Conservation (phyloP, 2,113 vertebrate species). For the Oreochromis aureus region DNA sequence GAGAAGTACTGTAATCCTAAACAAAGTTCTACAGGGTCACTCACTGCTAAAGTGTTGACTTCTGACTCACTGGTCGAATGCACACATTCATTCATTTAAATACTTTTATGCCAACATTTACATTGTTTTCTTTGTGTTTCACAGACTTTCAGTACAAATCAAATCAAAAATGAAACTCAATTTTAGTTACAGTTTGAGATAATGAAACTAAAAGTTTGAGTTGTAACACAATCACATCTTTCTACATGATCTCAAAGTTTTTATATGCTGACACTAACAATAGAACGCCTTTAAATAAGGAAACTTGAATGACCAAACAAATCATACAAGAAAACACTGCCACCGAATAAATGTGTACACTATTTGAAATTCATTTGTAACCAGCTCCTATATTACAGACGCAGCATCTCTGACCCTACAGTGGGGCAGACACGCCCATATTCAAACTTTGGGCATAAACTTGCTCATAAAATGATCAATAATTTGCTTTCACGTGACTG, state of each 20-base stretch:
- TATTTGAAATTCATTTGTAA: too few relatives aligned
- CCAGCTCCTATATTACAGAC: background rate
- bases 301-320: background rate
- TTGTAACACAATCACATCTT: background rate
- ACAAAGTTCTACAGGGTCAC: background rate
- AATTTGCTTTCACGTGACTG: rapidly evolving
- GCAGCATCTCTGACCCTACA: too few relatives aligned
- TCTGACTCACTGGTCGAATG: background rate
- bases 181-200: background rate
- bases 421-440: background rate
- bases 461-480: too few relatives aligned
- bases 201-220: background rate
- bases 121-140: background rate
- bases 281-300: background rate
- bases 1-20: background rate
- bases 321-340: background rate
- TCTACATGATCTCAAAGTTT: too few relatives aligned
- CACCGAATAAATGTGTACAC: too few relatives aligned
- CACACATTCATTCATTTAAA: background rate
- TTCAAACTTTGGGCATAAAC: rapidly evolving
- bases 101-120: background rate
- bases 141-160: background rate
- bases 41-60: background rate
- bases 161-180: background rate
- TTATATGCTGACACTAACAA: too few relatives aligned